Percentiles rank a stretch among this genome's conserved stretches.
Evolutionary conservation across 2,797 vertebrate genomes (phyloP).

Genomic region (Poliocrania exsul): DNA sequence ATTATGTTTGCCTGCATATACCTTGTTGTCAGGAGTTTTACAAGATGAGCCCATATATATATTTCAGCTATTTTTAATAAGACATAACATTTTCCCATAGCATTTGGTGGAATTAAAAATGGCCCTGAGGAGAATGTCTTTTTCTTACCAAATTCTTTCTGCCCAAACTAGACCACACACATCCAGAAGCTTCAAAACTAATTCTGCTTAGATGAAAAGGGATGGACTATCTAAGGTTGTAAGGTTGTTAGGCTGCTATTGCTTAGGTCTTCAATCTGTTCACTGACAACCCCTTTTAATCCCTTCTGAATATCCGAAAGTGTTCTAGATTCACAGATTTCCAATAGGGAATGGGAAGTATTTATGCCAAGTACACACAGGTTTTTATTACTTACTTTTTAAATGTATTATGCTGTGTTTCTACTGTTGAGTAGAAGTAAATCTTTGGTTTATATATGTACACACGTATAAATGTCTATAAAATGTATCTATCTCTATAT

Average conservation of each 20-base stretch:
- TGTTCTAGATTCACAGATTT: background rate
- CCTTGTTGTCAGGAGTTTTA: background rate
- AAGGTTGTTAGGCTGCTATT: background rate
- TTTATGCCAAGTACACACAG: background rate
- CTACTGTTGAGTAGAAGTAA: background rate
- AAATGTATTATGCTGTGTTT: background rate
- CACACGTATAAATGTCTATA: background rate
- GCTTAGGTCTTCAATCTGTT: background rate
- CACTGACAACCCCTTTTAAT: background rate
- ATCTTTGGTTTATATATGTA: background rate
- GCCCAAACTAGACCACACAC: background rate
- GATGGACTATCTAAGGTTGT: background rate
- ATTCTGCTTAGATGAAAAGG: background rate
- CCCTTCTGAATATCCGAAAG: background rate
- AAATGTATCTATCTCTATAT: background rate
- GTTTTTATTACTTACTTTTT: background rate
- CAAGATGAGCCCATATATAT: background rate
- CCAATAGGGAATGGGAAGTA: background rate
- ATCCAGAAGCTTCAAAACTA: background rate
- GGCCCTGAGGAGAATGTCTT: background rate
- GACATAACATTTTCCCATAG: background rate
- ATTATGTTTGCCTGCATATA: background rate
- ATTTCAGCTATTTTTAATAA: background rate
- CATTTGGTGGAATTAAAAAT: background rate
- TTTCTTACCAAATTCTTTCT: background rate